These are phyloP conservation scores for Erebia aethiops DNA, from an alignment of 2,888 invertebrate genomes.

Conservation along the genomic window DNA sequence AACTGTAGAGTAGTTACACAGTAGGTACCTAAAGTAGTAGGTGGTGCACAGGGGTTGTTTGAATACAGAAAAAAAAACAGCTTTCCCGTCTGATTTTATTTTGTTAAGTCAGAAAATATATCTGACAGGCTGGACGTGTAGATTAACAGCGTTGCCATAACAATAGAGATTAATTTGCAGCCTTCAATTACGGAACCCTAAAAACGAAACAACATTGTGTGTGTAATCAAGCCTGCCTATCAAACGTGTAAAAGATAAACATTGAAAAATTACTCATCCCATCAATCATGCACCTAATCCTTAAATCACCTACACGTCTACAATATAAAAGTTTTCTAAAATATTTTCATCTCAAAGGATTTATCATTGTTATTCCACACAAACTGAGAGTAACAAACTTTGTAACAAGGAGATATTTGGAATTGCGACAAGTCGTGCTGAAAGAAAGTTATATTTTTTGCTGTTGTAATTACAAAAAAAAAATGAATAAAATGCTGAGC, in stretches of 20 bases:
- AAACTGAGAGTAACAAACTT: conserved; percentile 17
- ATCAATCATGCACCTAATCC: background rate
- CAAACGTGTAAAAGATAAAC: background rate
- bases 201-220: background rate
- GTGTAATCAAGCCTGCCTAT: background rate
- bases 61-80: too few relatives aligned
- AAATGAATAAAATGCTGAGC: background rate
- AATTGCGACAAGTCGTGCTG: conserved; percentile 14
- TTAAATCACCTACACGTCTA: background rate
- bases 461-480: background rate
- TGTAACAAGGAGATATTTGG: conserved; percentile 17
- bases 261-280: background rate
- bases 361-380: conserved; percentile 24
- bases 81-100: background rate
- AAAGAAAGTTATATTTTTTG: conserved; percentile 21
- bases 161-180: background rate
- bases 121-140: background rate
- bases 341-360: conserved; percentile 13
- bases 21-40: too few relatives aligned
- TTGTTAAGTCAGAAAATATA: background rate
- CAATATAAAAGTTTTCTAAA: conserved; percentile 8
- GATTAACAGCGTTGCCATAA: background rate
- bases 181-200: conserved; percentile 1
- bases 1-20: too few relatives aligned
- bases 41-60: too few relatives aligned